phyloP scores from a whole-genome alignment of 2,797 vertebrate species.

The Bufotes viridis region DNA sequence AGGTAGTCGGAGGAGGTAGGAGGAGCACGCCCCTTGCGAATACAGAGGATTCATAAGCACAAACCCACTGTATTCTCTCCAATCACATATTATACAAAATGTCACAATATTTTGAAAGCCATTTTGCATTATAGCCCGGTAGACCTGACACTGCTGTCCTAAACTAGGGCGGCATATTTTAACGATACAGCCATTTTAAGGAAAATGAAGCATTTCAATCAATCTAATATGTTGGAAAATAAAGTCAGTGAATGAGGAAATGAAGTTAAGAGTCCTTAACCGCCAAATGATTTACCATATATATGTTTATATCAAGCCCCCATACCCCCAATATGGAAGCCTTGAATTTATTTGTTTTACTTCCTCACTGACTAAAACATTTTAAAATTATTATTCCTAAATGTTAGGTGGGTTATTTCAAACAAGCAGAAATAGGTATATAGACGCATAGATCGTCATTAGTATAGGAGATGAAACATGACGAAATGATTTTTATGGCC shows the following conservation, averaged over 20 bases:
- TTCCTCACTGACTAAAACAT: neutral
- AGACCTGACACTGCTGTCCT: neutral
- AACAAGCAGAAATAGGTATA: neutral
- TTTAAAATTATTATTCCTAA: neutral
- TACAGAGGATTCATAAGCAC: no score
- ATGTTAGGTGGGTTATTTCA: neutral
- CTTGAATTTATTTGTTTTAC: no score
- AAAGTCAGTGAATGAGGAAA: constrained; percentile 67
- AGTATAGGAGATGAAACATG: neutral
- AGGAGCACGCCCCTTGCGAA: no score
- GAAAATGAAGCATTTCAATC: constrained; percentile 65
- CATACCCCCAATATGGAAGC: no score
- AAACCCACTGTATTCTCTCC: no score
- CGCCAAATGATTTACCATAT: constrained; percentile 60
- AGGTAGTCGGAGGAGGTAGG: no score
- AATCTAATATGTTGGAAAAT: constrained; percentile 69
- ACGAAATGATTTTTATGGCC: constrained; percentile 24
- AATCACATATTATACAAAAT: no score
- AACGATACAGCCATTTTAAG: neutral
- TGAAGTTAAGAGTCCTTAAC: constrained; percentile 67
- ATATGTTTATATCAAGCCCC: constrained; percentile 44
- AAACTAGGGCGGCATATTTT: neutral
- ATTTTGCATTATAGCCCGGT: neutral
- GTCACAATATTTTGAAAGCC: no score
- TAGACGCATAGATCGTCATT: neutral